These are phyloP conservation scores for Cichlasoma orientale DNA, from an alignment of 2,797 vertebrate genomes.

Conservation along the genomic window DNA sequence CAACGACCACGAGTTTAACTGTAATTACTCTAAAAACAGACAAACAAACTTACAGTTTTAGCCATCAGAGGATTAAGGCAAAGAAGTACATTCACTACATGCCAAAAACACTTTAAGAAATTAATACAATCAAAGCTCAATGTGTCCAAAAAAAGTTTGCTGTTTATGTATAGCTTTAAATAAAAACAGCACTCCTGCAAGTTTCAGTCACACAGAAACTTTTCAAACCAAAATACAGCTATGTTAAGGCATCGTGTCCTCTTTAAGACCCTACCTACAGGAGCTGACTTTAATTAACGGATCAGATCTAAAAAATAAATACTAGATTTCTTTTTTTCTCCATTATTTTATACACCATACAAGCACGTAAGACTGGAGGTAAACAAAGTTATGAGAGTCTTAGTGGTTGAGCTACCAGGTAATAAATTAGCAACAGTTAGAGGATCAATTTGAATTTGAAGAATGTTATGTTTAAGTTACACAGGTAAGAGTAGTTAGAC, in stretches of 20 bases:
- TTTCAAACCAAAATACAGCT: constrained; percentile 7
- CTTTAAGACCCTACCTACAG: not conserved
- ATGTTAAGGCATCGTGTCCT: not conserved
- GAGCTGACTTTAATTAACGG: not conserved
- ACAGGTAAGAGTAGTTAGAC: not conserved
- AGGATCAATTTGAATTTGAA: not conserved
- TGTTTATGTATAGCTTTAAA: constrained; percentile 8
- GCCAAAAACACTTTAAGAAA: not conserved
- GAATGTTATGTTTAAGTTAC: not conserved
- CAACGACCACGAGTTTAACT: not conserved
- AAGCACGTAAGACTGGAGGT: constrained; percentile 17
- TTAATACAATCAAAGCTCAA: not conserved
- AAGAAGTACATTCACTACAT: not conserved
- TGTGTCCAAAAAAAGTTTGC: not conserved
- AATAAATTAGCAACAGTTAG: not conserved
- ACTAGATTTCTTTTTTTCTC: not conserved
- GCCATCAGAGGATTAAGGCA: not conserved
- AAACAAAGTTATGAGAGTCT: not conserved
- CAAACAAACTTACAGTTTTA: not conserved
- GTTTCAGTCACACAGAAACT: not conserved
- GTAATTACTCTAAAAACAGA: not conserved
- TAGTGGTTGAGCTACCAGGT: not conserved
- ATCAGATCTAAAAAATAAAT: constrained; percentile 46
- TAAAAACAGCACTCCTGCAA: constrained; percentile 10
- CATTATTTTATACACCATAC: constrained; percentile 12